Evolutionary conservation across 1,140 invertebrate genomes (phyloP), one percentile per base, ranked within the genome.

Genomic region (Lamellibrachia luymesi): DNA sequence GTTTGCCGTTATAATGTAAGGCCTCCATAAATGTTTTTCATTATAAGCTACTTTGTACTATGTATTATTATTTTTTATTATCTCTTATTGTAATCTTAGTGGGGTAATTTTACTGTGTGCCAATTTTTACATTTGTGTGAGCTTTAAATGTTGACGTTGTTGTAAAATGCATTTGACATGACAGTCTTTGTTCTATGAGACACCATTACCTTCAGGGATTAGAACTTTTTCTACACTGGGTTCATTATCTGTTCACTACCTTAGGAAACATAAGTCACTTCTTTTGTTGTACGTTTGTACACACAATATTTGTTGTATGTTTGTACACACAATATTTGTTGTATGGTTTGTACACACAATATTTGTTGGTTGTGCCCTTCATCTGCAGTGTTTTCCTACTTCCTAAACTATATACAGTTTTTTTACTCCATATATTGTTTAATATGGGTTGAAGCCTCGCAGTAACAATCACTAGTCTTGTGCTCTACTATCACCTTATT

Each of bases 81-180:
- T 10, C 64, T 22, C 64, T 10, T 6, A 80, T 10, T 22, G 17
- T 80, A 80, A 80, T 22, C 64, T 22, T 22, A 56, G 6, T 56
- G 6, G 6, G 52, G 52, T 56, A 7, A 56, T 56, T 80, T 80
- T 80, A 17, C 25, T 17, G 17, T 80, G 64, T 80, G 7, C 25
- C 8, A 80, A 10, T 80, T 6, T 17, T 80, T 80, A 22, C 25
- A 80, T 22, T 10, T 80, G 13, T 80, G 64, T 80, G 8, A 80
- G 64, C 13, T 80, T 80, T 80, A 80, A 80, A 80, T 80, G 64
- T 80, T 80, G 64, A 10, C 25, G 4, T 80, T 80, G 25, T 80
- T 80, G 64, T 80, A 22, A 80, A 80, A 80, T 80, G 64, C 64
- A 80, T 80, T 80, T 80, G 64, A 80, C 64, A 80, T 80, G 64